Evolutionary conservation across 92 coral and sea anemone species (phyloP), one percentile per base, ranked within the genome.

Genomic region (Heliopora coerulea): DNA sequence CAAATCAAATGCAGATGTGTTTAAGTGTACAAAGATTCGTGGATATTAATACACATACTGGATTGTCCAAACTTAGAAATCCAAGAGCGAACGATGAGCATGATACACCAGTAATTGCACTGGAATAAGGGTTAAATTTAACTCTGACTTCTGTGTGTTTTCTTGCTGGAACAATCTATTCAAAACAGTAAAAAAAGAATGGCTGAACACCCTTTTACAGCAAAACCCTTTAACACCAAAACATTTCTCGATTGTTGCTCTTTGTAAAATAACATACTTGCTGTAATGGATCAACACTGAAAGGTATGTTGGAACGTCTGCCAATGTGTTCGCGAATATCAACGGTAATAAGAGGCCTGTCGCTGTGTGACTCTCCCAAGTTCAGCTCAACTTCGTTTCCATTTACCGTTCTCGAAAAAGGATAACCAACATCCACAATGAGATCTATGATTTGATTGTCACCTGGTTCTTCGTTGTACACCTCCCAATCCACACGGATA

Each of bases 401-500:
- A 21, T 73, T 72, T 19, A 73, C 63, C 26, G 83, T 78, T 19
- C 83, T 58, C 7, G 98, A 96, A 31, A 87, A 75, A 15, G 98
- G 89, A 64, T 83, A 81, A 18, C 98, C 98, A 46, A 85, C 79
- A 58, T 73, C 88, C 12, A 90, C 84, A 78, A 93, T 49, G 89
- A 93, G 74, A 76, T 93, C 98, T 40, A 93, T 84, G 30, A 89
- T 65, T 62, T 93, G 92, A 68, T 58, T 56, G 46, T 93, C 96
- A 68, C 83, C 82, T 24, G 83, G 89, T 20, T 78, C 82, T 19
- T 79, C 65, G 78, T 90, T 90, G 83, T 83, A 90, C 14, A 96
- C 74, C 42, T 82, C 96, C 98, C 98, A 93, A 83, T 93, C 98
- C 40, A 93, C 82, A 66, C 98, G 98, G 63, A 93, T 93, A 62